Base-by-base conservation (phyloP, 2,888 invertebrate genomes). In the Drosophila paramelanica region DNA sequence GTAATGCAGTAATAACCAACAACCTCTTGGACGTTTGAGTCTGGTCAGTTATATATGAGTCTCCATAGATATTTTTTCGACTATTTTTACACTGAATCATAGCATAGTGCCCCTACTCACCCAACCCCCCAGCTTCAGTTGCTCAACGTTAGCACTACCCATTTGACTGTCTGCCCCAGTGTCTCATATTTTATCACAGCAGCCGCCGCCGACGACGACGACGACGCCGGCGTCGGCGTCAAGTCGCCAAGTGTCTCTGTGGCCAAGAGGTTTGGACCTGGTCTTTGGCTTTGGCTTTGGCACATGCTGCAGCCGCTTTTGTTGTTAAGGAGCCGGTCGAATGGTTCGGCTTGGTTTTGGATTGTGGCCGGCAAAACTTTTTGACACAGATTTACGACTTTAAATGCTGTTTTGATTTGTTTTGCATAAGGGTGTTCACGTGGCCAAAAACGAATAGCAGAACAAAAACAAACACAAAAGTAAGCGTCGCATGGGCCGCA, bases 51-150 rank as follows among this genome's bases (percentile, higher is more conserved):
- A 65, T 55, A 70, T 65, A 68, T 62, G 58, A 60, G 55, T 58
- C 70, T 56, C 62, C 59, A 33, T 60, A 45, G 36, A 57, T 61
- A 61, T 61, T 49, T 57, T 57, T 73, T 71, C 73, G 73, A 57
- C 79, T 81, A 73, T 87, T 87, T 88, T 79, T 78, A 61, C 77
- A 89, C 89, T 90, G 90, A 90, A 90, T 90, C 90, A 90, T 81
- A 64, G 64, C 50, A 58, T 51, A 45, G 62, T 13, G 11, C 64
- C 60, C 52, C 59, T 31, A 39, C 38, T 14, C 43, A 50, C 14
- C 46, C 36, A 10, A 31, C 14, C n/a, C 10, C 8, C 11, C 36
- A 45, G 47, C 42, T 46, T 11, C n/a, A 36, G 36, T 4, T 3
- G 10, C 27, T 8, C 23, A 33, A 33, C 38, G 57, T 36, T 67